Conservation (phyloP, 2,113 vertebrate species). For the Neotragus moschatus region DNA sequence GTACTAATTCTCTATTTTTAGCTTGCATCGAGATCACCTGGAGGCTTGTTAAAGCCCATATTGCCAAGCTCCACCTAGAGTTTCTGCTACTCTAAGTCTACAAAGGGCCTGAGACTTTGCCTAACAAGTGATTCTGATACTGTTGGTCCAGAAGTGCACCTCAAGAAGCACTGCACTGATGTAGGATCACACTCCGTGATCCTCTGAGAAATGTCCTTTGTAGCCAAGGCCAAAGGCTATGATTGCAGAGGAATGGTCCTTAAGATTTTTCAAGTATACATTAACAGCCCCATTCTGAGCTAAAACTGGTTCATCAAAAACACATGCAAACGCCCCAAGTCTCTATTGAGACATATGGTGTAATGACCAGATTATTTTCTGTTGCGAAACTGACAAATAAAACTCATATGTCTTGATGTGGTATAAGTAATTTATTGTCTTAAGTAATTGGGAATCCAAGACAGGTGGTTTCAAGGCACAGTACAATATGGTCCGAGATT, state of each 20-base stretch:
- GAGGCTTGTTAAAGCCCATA: background rate
- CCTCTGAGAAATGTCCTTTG: background rate
- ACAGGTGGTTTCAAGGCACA: background rate
- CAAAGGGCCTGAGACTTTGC: background rate
- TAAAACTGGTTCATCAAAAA: background rate
- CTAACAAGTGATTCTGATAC: background rate
- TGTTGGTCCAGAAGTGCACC: background rate
- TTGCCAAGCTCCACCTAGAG: background rate
- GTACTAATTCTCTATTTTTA: background rate
- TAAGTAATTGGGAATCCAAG: background rate
- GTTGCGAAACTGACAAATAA: background rate
- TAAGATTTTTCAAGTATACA: background rate
- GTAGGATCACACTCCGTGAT: background rate
- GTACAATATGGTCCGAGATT: fast-evolving
- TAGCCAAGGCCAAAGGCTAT: background rate
- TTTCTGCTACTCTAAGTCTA: background rate
- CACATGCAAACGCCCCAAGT: background rate
- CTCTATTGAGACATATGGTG: background rate
- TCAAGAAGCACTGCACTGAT: background rate
- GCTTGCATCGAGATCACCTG: background rate
- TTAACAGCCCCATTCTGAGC: background rate
- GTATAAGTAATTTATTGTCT: background rate
- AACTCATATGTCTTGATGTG: background rate
- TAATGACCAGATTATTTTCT: background rate
- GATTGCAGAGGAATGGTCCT: background rate